Base-by-base conservation (phyloP, 2,797 vertebrate species). In the Sylvilagus floridanus region DNA sequence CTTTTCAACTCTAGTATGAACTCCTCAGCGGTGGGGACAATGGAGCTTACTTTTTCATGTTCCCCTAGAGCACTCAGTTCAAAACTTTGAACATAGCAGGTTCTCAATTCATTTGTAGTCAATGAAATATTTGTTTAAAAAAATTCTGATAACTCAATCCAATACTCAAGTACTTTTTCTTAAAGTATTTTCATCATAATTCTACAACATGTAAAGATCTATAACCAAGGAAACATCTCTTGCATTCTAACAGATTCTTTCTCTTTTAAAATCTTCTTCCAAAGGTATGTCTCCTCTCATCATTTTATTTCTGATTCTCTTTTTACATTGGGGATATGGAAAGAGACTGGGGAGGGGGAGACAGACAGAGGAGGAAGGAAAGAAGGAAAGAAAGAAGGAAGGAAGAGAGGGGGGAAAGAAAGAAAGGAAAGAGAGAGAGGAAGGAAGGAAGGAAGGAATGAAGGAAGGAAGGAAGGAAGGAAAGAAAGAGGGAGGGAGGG, bases 171-270 rank as follows among this genome's bases (percentile, higher is more conserved):
- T 78, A 93, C 96, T 97, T 96, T 96, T 94, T 63, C 78, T 91
- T 72, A 87, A 88, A 95, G 76, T 93, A 76, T 94, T 97, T 94
- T 93, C 89, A 95, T 72, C 72, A 60, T 87, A 96, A 94, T 95
- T 95, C 83, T 94, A 76, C 88, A 72, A 95, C 92, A 95, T 73
- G 88, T 90, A 96, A 96, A 96, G 90, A 94, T 81, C 83, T 54
- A 96, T 96, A 96, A 96, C 96, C 96, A 96, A 96, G 95, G 96
- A 97, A 96, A 97, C 95, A 87, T 96, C 88, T 93, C 95, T 91
- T 10, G 26, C 62, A 57, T 95, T 85, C 79, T 79, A 96, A 88
- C 63, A 82, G 57, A 85, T 81, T n/a, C 75, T 90, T 95, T 94
- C 65, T 24, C 52, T 68, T 94, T 95, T 84, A 63, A 69, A 91